Evolutionary conservation across 2,797 vertebrate genomes (phyloP).

Genomic region (Oreonectes daqikongensis): DNA sequence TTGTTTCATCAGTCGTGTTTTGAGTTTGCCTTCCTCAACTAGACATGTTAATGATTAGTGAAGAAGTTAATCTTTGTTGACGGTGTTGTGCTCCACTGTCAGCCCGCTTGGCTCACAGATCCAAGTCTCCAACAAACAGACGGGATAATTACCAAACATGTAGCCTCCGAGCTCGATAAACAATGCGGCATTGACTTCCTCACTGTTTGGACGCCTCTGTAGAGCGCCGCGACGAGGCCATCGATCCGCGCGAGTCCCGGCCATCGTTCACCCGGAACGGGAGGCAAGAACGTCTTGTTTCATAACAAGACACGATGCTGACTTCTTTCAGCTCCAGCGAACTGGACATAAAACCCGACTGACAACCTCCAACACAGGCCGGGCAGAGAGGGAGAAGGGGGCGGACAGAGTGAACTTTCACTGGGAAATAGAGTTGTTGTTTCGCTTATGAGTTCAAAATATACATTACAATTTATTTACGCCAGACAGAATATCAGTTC

Average conservation of each 20-base stretch:
- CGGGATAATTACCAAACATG: constrained; percentile 81
- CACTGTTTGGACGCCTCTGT: constrained; percentile 76
- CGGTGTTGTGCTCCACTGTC: constrained; percentile 69
- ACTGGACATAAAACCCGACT: constrained; percentile 82
- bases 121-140: constrained; percentile 68
- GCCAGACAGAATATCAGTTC: not conserved
- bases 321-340: constrained; percentile 88
- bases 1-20: not conserved
- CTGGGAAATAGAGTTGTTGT: constrained; percentile 71
- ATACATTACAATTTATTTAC: no score
- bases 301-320: constrained; percentile 83
- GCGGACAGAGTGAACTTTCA: constrained; percentile 50
- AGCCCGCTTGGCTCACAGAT: constrained; percentile 68
- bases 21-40: constrained; percentile 60
- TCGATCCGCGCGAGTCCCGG: constrained; percentile 66
- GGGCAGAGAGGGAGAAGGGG: constrained; percentile 67
- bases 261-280: constrained; percentile 68
- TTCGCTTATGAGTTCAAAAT: no score
- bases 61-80: constrained; percentile 76
- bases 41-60: constrained; percentile 59
- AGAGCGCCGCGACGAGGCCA: constrained; percentile 66
- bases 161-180: constrained; percentile 76
- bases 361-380: constrained; percentile 77
- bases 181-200: constrained; percentile 84
- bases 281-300: constrained; percentile 81